A percentile compares a stretch with the other conserved stretches of the same genome.
These are phyloP conservation scores for Gasteruption jaculator DNA, from an alignment of 2,888 invertebrate genomes.

Conservation along the genomic window DNA sequence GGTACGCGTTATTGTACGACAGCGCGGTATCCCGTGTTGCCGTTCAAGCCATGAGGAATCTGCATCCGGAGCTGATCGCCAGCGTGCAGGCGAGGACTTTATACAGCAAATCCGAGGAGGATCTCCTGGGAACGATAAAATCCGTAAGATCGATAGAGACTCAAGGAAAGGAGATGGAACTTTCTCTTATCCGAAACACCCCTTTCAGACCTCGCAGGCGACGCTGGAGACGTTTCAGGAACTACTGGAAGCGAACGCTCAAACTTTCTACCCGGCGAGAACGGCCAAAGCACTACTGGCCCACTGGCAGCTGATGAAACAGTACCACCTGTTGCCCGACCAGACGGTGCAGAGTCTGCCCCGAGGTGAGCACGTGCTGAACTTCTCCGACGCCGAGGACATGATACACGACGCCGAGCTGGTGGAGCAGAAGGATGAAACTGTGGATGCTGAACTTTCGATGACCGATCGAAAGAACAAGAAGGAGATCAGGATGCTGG, in stretches of 20 bases:
- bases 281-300: slow-evolving; percentile 79
- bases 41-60: slow-evolving; percentile 86
- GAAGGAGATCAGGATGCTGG: slow-evolving; percentile 80
- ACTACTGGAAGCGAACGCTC: slow-evolving; percentile 75
- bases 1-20: slow-evolving; percentile 94
- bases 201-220: slow-evolving; percentile 64
- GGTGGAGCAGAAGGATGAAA: slow-evolving; percentile 76
- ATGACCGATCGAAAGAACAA: slow-evolving; percentile 73
- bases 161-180: too few species aligned
- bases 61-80: slow-evolving; percentile 86
- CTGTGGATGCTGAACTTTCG: slow-evolving; percentile 73
- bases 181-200: too few species aligned
- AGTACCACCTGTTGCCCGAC: slow-evolving; percentile 86
- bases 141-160: slow-evolving; percentile 60
- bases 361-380: slow-evolving; percentile 62
- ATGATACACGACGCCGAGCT: slow-evolving; percentile 79
- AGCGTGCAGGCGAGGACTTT: slow-evolving; percentile 84
- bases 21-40: slow-evolving; percentile 90
- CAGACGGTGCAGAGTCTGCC: slow-evolving; percentile 69
- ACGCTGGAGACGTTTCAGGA: slow-evolving; percentile 79
- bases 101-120: slow-evolving; percentile 87
- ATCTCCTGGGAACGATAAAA: slow-evolving; percentile 73
- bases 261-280: slow-evolving; percentile 81
- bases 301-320: slow-evolving; percentile 91
- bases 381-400: slow-evolving; percentile 92